Percentiles rank a stretch among this genome's conserved stretches.
Evolutionary conservation across 2,113 vertebrate species (phyloP).

Genomic region (Lophotis ruficrista): DNA sequence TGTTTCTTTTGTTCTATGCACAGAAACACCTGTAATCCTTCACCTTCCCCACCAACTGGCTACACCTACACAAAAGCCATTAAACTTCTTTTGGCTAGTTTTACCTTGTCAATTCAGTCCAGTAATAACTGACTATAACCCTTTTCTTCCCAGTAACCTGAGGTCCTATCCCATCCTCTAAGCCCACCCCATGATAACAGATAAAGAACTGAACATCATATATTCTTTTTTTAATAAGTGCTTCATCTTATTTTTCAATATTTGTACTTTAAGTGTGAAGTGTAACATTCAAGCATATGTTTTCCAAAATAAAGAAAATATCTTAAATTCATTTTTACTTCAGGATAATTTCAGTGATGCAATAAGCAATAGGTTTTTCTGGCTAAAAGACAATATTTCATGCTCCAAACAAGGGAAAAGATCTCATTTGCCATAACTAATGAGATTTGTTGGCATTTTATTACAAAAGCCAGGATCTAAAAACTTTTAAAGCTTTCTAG

Average conservation of each 20-base stretch:
- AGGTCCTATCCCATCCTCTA: not conserved
- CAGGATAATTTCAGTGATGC: not conserved
- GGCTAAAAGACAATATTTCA: constrained; percentile 21
- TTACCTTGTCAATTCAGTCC: not conserved
- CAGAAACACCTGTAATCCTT: constrained; percentile 13
- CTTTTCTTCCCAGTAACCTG: not conserved
- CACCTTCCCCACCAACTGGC: not conserved
- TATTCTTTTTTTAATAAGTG: not conserved
- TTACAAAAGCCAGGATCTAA: not conserved
- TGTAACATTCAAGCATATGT: not conserved
- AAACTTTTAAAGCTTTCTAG: constrained; percentile 11
- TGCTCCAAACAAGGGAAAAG: not conserved
- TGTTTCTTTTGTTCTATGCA: not conserved
- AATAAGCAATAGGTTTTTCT: not conserved
- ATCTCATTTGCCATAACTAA: constrained; percentile 29
- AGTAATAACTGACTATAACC: not conserved
- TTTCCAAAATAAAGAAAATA: not conserved
- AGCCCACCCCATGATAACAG: not conserved
- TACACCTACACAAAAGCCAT: not conserved
- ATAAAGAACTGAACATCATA: not conserved
- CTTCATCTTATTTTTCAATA: not conserved
- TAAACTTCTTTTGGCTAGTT: not conserved
- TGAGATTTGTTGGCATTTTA: not conserved
- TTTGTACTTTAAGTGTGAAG: not conserved
- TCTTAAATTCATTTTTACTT: not conserved